These are phyloP conservation scores for Microctenopoma stevenorrisi DNA, from an alignment of 2,797 vertebrate species.

Conservation along the genomic window DNA sequence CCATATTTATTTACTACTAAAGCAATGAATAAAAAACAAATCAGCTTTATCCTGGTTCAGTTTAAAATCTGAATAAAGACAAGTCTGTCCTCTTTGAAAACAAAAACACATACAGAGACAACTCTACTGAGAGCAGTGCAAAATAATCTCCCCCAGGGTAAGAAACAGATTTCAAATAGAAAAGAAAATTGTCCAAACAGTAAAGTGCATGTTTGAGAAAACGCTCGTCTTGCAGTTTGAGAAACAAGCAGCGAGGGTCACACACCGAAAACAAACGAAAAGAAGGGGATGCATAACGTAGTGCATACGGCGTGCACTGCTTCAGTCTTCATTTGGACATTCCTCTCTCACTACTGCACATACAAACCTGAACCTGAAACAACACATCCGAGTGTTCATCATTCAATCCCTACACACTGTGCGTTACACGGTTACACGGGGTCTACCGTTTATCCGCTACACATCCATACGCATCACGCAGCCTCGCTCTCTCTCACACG, in stretches of 20 bases:
- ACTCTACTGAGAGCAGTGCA: slow-evolving; percentile 77
- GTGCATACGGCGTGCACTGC: slow-evolving; percentile 34
- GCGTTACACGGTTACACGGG: slow-evolving; percentile 19
- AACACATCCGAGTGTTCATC: slow-evolving; percentile 55
- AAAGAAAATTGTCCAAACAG: slow-evolving; percentile 49
- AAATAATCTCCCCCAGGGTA: slow-evolving; percentile 66
- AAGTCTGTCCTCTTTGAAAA: slow-evolving; percentile 44
- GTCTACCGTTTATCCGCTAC: slow-evolving; percentile 39
- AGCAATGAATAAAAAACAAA: slow-evolving; percentile 64
- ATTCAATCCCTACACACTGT: slow-evolving; percentile 28
- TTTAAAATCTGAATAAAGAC: slow-evolving; percentile 74
- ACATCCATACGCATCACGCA: slow-evolving; percentile 48
- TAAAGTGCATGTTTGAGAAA: slow-evolving; percentile 85
- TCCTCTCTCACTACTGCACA: slow-evolving; percentile 49
- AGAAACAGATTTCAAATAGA: slow-evolving; percentile 56
- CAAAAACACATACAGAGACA: slow-evolving; percentile 45
- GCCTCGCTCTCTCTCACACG: slow-evolving; percentile 14
- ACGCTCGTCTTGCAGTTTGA: slow-evolving; percentile 46
- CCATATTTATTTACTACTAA: slow-evolving; percentile 69
- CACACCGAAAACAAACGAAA: slow-evolving; percentile 47
- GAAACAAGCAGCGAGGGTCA: slow-evolving; percentile 51
- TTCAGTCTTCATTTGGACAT: slow-evolving; percentile 59
- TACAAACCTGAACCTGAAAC: slow-evolving; percentile 57
- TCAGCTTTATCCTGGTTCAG: slow-evolving; percentile 73
- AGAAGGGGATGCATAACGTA: slow-evolving; percentile 3